These are phyloP conservation scores for Nixonia krombeini DNA, from an alignment of 1,140 invertebrate genomes.

Conservation along the genomic window DNA sequence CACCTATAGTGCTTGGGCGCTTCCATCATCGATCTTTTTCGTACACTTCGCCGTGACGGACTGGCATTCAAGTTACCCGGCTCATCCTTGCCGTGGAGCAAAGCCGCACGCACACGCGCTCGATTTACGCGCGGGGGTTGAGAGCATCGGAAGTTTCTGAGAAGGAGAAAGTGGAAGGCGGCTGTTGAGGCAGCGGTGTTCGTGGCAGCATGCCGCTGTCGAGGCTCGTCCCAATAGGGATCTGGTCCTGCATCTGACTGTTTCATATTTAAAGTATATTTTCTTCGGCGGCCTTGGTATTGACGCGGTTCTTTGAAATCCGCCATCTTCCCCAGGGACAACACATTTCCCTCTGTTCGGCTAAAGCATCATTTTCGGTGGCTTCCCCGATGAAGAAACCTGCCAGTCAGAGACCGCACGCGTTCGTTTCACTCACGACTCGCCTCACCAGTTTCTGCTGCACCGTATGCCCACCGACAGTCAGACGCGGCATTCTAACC, in stretches of 20 bases:
- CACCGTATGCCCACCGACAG: constrained; percentile 39
- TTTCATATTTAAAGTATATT: constrained; percentile 71
- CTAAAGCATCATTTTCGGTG: constrained; percentile 70
- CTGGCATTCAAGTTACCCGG: constrained; percentile 13
- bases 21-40: too few species aligned
- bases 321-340: constrained; percentile 43
- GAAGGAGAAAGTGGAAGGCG: constrained; percentile 37
- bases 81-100: background rate
- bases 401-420: constrained; percentile 66
- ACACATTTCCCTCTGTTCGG: constrained; percentile 54
- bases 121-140: constrained; percentile 28
- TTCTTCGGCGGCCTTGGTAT: constrained; percentile 59
- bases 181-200: constrained; percentile 19
- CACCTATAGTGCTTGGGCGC: too few species aligned
- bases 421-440: constrained; percentile 55
- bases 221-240: constrained; percentile 64
- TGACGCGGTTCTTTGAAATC: constrained; percentile 46
- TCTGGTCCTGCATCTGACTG: constrained; percentile 66
- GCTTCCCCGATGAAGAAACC: constrained; percentile 70
- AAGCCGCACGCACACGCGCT: constrained; percentile 12
- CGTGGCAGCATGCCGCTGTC: constrained; percentile 57
- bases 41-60: background rate
- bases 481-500: background rate
- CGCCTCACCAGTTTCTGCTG: constrained; percentile 58
- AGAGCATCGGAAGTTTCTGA: constrained; percentile 36